Percentiles rank a stretch among this genome's conserved stretches.
These are phyloP conservation scores for Acanthosepion pharaonis DNA, from an alignment of 2,888 invertebrate species.

Conservation along the genomic window DNA sequence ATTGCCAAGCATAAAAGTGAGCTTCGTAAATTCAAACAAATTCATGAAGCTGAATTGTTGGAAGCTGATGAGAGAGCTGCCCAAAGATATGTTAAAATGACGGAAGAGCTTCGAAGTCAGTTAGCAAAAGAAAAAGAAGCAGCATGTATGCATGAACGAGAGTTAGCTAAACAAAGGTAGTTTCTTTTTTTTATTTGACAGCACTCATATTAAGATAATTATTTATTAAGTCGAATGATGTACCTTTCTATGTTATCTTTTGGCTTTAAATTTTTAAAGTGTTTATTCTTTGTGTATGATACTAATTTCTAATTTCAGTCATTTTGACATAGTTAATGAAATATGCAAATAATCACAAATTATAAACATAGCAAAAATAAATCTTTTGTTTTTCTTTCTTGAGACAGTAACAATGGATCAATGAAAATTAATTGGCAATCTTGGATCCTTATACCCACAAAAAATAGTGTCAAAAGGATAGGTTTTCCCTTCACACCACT, in stretches of 20 bases:
- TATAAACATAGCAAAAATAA: too few species aligned
- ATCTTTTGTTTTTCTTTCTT: too few species aligned
- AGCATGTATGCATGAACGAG: slow-evolving; percentile 73
- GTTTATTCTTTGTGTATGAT: neutral
- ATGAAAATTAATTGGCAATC: too few species aligned
- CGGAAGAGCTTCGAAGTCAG: slow-evolving; percentile 74
- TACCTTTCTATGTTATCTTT: neutral
- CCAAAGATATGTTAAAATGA: slow-evolving; percentile 72
- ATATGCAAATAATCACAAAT: too few species aligned
- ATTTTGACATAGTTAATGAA: neutral
- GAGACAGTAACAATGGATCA: too few species aligned
- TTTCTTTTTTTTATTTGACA: neutral
- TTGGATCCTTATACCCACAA: too few species aligned
- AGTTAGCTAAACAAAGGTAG: slow-evolving; percentile 73
- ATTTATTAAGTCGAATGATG: neutral
- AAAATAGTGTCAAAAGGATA: too few species aligned
- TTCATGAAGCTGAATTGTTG: slow-evolving; percentile 74
- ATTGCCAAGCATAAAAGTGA: slow-evolving; percentile 75
- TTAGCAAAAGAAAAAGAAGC: slow-evolving; percentile 74
- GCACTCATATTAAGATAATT: neutral
- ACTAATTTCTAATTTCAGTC: neutral
- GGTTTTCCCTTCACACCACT: too few species aligned
- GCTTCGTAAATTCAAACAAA: slow-evolving; percentile 73
- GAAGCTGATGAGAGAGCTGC: slow-evolving; percentile 74
- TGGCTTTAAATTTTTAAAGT: neutral